Evolutionary conservation across 2,113 vertebrate species (phyloP).

Genomic region (Carassius carassius): DNA sequence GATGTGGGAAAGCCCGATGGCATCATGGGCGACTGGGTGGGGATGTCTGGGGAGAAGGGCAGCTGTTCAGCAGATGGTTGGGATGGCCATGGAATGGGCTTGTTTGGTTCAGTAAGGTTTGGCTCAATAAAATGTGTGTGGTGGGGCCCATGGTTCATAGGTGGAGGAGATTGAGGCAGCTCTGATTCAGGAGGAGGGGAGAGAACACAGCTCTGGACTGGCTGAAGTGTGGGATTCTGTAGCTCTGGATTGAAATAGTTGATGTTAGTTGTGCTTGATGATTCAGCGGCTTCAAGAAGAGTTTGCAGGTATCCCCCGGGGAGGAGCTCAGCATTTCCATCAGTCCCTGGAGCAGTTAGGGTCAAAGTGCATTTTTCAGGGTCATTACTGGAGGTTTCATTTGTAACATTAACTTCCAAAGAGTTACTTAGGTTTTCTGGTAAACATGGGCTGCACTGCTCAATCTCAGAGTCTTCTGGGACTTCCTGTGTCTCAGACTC

Average conservation of each 20-base stretch:
- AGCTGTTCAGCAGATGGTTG: constrained; percentile 63
- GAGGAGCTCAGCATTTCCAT: constrained; percentile 86
- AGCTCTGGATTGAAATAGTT: constrained; percentile 85
- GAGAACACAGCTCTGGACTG: constrained; percentile 88
- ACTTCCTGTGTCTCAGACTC: constrained; percentile 79
- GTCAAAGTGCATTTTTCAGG: constrained; percentile 57
- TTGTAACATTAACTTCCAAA: constrained; percentile 41
- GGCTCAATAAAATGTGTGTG: constrained; percentile 40
- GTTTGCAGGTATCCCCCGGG: constrained; percentile 98
- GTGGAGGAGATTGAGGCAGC: constrained; percentile 89
- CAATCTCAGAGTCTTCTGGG: constrained; percentile 81
- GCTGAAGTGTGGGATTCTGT: constrained; percentile 83
- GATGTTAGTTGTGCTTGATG: constrained; percentile 83
- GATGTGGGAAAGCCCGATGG: constrained; percentile 55
- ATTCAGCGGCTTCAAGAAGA: constrained; percentile 93
- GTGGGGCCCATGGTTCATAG: constrained; percentile 78
- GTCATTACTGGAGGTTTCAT: constrained; percentile 37
- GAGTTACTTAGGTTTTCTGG: constrained; percentile 57
- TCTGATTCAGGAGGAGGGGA: constrained; percentile 92
- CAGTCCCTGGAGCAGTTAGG: constrained; percentile 72
- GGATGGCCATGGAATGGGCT: constrained; percentile 52
- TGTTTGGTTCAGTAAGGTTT: constrained; percentile 40
- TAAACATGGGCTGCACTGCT: constrained; percentile 47
- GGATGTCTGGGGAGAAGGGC: constrained; percentile 63
- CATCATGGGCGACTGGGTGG: constrained; percentile 56